These are phyloP conservation scores for Sapajus apella DNA, from an alignment of 2,113 vertebrate genomes.

Conservation along the genomic window DNA sequence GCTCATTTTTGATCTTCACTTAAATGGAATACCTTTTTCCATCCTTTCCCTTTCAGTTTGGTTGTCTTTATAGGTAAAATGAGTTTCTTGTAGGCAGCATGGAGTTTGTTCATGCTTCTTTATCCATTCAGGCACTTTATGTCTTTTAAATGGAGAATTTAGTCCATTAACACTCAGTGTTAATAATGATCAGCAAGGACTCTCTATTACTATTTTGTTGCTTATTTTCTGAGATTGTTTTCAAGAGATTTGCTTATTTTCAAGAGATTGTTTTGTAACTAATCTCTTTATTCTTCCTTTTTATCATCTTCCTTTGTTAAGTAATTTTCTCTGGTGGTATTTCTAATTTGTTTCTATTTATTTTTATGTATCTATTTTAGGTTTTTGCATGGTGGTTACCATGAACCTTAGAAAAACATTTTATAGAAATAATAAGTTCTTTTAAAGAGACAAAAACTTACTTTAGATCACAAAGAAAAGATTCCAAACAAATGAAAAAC, in stretches of 20 bases:
- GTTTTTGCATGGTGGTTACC: background rate
- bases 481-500: background rate
- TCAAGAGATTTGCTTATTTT: too few relatives aligned
- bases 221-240: background rate
- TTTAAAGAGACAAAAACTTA: background rate
- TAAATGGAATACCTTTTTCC: background rate
- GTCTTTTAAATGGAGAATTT: background rate
- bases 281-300: background rate
- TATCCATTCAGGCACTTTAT: background rate
- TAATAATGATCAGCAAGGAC: background rate
- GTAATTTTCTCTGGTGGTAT: background rate
- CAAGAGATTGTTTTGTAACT: background rate
- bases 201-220: background rate
- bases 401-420: background rate
- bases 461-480: background rate
- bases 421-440: background rate
- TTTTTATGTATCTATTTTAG: background rate
- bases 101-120: background rate
- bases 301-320: background rate
- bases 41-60: background rate
- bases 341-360: background rate
- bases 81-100: background rate
- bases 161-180: background rate
- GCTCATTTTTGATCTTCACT: background rate
- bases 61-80: background rate